phyloP scores from a whole-genome alignment of 2,888 invertebrate genomes.

The Mycogona germanica region DNA sequence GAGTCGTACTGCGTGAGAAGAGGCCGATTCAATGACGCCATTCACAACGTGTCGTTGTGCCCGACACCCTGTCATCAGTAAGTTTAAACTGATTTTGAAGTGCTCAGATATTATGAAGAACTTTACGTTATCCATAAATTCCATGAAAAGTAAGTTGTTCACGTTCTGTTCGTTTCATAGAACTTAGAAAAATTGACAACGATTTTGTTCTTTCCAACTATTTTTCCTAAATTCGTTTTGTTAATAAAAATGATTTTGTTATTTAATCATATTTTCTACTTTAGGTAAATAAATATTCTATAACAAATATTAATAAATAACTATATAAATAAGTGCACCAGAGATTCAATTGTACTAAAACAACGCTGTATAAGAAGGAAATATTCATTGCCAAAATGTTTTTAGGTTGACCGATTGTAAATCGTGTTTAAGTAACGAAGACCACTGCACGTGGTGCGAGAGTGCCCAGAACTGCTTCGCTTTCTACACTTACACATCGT shows the following conservation, averaged over 20 bases:
- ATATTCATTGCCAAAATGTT: background rate
- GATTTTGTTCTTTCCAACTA: too few species aligned
- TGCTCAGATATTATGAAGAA: background rate
- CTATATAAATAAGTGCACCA: background rate
- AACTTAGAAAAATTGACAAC: too few species aligned
- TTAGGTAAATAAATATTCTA: too few species aligned
- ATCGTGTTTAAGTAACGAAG: constrained; percentile 64
- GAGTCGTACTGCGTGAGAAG: constrained; percentile 73
- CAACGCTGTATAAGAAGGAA: too few species aligned
- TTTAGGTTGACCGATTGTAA: constrained; percentile 30
- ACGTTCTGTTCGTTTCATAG: too few species aligned
- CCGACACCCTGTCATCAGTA: constrained; percentile 69
- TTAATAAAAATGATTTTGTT: too few species aligned
- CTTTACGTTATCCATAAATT: too few species aligned
- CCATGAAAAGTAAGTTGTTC: too few species aligned
- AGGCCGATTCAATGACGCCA: constrained; percentile 46
- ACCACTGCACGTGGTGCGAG: constrained; percentile 92
- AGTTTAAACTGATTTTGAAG: too few species aligned
- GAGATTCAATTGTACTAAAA: background rate
- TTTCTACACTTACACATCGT: constrained; percentile 89
- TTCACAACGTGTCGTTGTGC: constrained; percentile 50
- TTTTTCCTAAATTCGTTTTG: too few species aligned
- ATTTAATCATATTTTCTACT: too few species aligned
- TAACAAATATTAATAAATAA: background rate
- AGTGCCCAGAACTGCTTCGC: constrained; percentile 82